Evolutionary conservation across 2,888 invertebrate species (phyloP).

Genomic region (Scrobipalpa atriplicella): DNA sequence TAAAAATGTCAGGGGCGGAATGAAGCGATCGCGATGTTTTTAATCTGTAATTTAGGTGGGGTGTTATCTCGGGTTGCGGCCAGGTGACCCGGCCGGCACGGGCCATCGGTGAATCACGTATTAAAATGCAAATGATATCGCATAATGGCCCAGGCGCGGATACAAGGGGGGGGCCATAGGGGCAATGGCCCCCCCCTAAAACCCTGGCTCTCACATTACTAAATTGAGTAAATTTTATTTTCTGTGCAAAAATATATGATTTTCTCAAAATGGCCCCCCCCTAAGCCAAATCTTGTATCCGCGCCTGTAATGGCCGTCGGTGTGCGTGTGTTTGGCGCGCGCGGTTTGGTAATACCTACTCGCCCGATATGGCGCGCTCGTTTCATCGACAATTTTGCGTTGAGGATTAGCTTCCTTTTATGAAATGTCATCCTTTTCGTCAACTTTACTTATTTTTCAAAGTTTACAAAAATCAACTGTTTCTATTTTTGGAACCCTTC

Average conservation of each 20-base stretch:
- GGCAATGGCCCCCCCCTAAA: no score
- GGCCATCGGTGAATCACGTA: constrained; percentile 39
- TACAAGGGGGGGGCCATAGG: no score
- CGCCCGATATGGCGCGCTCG: constrained; percentile 26
- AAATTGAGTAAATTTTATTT: no score
- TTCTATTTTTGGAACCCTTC: no score
- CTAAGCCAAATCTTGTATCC: no score
- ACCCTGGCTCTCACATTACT: no score
- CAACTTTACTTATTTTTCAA: neutral
- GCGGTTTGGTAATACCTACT: constrained; percentile 28
- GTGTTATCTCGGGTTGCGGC: constrained; percentile 29
- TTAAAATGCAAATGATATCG: constrained; percentile 49
- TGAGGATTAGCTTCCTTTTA: constrained; percentile 9
- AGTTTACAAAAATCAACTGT: neutral
- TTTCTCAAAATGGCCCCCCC: no score
- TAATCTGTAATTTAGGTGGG: constrained; percentile 24
- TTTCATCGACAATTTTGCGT: constrained; percentile 25
- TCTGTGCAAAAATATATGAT: no score
- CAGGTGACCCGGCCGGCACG: constrained; percentile 34
- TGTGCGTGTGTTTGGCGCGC: constrained; percentile 27
- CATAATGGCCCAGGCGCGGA: constrained; percentile 38
- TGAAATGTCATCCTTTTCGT: neutral
- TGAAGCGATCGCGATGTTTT: constrained; percentile 23
- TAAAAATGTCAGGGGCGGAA: constrained; percentile 12
- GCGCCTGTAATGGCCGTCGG: no score